A percentile compares a stretch with the other conserved stretches of the same genome.
These are phyloP conservation scores for Tiaroga cobitis DNA, from an alignment of 2,797 vertebrate species.

Conservation along the genomic window DNA sequence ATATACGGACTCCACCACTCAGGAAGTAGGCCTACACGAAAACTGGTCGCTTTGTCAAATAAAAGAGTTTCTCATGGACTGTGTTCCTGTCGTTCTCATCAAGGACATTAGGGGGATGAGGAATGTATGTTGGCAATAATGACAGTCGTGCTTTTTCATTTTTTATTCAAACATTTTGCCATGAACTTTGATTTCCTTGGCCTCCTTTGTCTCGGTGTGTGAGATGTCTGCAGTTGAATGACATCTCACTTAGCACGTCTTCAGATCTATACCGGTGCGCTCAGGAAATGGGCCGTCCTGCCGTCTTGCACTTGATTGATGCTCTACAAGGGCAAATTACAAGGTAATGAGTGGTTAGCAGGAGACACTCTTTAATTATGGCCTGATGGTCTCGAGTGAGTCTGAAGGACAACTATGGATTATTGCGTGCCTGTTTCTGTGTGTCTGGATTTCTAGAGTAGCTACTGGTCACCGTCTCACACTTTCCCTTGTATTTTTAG, in stretches of 20 bases:
- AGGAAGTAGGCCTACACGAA: not conserved
- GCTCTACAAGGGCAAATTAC: constrained; percentile 58
- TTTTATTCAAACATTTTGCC: not conserved
- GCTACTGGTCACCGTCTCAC: constrained; percentile 30
- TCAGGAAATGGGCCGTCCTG: constrained; percentile 40
- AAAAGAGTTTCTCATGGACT: not conserved
- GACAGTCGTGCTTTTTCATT: not conserved
- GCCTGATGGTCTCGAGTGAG: constrained; percentile 31
- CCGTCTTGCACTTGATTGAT: constrained; percentile 54
- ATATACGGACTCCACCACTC: not conserved
- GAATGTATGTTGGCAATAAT: not conserved
- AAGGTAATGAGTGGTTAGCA: constrained; percentile 58
- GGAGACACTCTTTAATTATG: constrained; percentile 51
- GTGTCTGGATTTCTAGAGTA: constrained; percentile 27
- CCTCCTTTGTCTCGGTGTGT: constrained; percentile 11
- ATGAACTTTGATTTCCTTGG: constrained; percentile 8
- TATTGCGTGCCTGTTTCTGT: constrained; percentile 32
- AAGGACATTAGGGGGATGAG: constrained; percentile 4
- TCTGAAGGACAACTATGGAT: constrained; percentile 50
- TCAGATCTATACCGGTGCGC: constrained; percentile 24
- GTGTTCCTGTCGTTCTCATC: not conserved
- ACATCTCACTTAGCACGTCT: constrained; percentile 36
- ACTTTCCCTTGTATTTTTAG: constrained; percentile 41
- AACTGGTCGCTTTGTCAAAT: constrained; percentile 7
- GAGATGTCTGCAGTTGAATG: constrained; percentile 26